Conservation (phyloP, 2,888 invertebrate genomes). For the Orthosia incerta region DNA sequence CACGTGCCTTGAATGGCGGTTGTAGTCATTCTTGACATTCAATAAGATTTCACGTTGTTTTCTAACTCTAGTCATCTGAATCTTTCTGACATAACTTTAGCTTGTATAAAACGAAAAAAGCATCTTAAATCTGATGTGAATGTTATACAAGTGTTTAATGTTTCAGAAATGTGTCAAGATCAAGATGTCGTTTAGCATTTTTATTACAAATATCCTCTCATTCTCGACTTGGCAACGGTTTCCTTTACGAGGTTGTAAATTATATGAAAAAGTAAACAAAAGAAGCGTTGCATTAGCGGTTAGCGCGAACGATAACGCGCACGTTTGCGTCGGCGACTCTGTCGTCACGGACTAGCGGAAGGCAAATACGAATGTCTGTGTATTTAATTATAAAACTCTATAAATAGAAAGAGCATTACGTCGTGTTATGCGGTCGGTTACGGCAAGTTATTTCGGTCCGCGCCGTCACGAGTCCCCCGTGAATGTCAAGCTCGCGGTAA, state of each 20-base stretch:
- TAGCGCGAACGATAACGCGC: constrained; percentile 65
- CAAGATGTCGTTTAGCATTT: constrained; percentile 34
- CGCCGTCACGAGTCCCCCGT: constrained; percentile 85
- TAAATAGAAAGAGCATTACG: constrained; percentile 89
- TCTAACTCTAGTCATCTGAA: not conserved
- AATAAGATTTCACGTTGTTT: constrained; percentile 37
- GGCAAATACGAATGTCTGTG: constrained; percentile 84
- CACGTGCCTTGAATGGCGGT: constrained; percentile 77
- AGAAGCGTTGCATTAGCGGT: constrained; percentile 58
- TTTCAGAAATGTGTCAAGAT: constrained; percentile 51
- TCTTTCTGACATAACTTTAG: not conserved
- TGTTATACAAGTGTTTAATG: constrained; percentile 5
- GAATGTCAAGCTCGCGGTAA: constrained; percentile 90
- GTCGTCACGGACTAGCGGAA: constrained; percentile 78
- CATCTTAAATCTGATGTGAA: not conserved
- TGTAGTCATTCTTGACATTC: constrained; percentile 51
- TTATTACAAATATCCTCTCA: constrained; percentile 40
- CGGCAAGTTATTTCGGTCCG: constrained; percentile 88
- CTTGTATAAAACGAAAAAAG: not conserved
- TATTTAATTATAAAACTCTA: constrained; percentile 88
- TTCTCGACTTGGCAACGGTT: constrained; percentile 52
- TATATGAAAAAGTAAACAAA: constrained; percentile 54
- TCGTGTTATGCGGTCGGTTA: constrained; percentile 88
- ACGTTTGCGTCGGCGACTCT: constrained; percentile 70
- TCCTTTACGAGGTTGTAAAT: constrained; percentile 53